Base-by-base conservation (phyloP, 1,140 invertebrate species). In the Hydropsyche tenuis region DNA sequence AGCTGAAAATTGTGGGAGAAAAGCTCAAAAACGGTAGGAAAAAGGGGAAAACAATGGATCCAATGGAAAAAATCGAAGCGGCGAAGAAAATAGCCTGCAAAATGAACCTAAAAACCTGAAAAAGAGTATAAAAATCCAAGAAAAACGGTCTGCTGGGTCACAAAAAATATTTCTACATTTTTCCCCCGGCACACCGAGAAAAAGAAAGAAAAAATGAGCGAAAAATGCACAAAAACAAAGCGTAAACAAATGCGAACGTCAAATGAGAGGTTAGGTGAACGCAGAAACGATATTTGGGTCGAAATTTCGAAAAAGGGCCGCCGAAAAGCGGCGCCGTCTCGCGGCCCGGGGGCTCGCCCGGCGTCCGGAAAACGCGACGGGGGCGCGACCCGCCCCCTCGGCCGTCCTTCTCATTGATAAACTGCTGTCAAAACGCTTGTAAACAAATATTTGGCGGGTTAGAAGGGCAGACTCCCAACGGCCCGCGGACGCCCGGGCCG, bases 301-400 rank as follows among this genome's bases (percentile, higher is more conserved):
- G 79, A 90, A 89, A 88, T 92, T 90, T 83, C 87, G 82, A 90
- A 92, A 92, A 92, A 88, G 90, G 90, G 90, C 88, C 86, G 83
- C 85, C 83, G 48, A 53, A 53, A 37, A n/a, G n/a, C n/a, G 51
- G 51, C 51, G 51, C 3, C 16, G 46, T n/a, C 7, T 16, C 51
- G 51, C 18, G 22, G 2, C 2, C 51, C 9, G 9, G 3, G 22
- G 14, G 22, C 22, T 20, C 6, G 51, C 1, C 11, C 51, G 14
- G 22, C 9, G 22, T 7, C 9, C 30, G 30, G 30, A 4, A 11
- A 2, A 53, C 14, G 16, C 16, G 6, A 14, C 1, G 1, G 56
- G 23, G 18, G 22, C 56, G 22, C 20, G 3, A 0, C 20, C 23
- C 22, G 22, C 4, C 1, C 7, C 20, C 23, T 1, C 23, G 12